Evolutionary conservation across 2,888 invertebrate genomes (phyloP).

Genomic region (Epiblema foenella): DNA sequence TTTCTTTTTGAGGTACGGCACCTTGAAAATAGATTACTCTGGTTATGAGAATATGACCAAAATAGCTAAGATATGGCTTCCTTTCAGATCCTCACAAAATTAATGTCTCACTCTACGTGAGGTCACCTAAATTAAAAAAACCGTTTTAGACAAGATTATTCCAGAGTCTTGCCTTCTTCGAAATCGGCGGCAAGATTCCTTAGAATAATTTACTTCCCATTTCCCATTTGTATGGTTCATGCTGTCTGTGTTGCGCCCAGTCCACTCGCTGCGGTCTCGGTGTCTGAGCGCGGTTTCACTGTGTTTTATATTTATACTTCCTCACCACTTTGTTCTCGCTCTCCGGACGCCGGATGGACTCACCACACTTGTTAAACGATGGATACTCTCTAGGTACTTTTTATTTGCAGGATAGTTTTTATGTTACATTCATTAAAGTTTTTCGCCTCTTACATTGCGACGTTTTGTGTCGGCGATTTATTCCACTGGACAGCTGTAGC

Average conservation of each 20-base stretch:
- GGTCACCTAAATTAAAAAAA: no score
- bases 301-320: not conserved
- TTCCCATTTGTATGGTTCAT: not conserved
- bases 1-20: no score
- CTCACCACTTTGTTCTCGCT: conserved; percentile 1
- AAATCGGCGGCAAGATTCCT: not conserved
- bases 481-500: not conserved
- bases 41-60: no score
- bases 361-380: not conserved
- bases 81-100: no score
- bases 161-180: no score
- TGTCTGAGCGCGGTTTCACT: not conserved
- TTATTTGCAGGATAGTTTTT: not conserved
- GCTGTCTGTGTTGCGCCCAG: not conserved
- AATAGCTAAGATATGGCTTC: not conserved
- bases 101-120: no score
- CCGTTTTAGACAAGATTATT: no score
- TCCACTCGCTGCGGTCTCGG: not conserved
- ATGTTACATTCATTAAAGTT: not conserved
- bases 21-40: no score
- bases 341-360: not conserved
- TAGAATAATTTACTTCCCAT: not conserved
- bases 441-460: not conserved
- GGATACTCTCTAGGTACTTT: not conserved
- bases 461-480: not conserved